Evolutionary conservation across 2,888 invertebrate species (phyloP).

Genomic region (Nematopogon swammerdamellus): DNA sequence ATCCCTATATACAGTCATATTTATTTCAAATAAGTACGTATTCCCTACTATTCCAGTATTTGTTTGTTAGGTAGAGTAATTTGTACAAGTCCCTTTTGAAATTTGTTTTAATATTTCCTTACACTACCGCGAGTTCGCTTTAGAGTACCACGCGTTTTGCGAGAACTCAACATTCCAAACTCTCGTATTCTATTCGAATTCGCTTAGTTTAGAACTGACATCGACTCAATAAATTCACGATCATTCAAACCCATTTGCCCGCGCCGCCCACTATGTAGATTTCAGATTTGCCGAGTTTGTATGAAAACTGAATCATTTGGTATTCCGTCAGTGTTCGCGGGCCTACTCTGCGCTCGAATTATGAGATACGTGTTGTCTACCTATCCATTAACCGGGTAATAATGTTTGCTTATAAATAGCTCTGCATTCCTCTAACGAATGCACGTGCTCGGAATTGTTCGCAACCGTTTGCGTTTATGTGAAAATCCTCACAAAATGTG

Average conservation of each 20-base stretch:
- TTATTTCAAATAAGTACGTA: no score
- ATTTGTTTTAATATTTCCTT: no score
- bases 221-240: background rate
- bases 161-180: no score
- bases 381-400: background rate
- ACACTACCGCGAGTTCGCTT: no score
- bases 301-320: background rate
- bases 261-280: constrained; percentile 1
- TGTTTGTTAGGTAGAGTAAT: no score
- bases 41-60: no score
- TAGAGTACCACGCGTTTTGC: no score
- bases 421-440: background rate
- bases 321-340: background rate
- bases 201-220: background rate
- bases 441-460: background rate
- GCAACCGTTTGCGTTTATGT: background rate
- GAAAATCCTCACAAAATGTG: no score
- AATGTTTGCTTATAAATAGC: background rate
- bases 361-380: background rate
- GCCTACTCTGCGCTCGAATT: background rate
- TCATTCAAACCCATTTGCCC: background rate
- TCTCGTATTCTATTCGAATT: no score
- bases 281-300: background rate
- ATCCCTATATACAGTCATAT: no score
- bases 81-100: no score